Evolutionary conservation across 2,797 vertebrate genomes (phyloP), one percentile per base, ranked within the genome.

Genomic region (Heteromormyrus szaboi): DNA sequence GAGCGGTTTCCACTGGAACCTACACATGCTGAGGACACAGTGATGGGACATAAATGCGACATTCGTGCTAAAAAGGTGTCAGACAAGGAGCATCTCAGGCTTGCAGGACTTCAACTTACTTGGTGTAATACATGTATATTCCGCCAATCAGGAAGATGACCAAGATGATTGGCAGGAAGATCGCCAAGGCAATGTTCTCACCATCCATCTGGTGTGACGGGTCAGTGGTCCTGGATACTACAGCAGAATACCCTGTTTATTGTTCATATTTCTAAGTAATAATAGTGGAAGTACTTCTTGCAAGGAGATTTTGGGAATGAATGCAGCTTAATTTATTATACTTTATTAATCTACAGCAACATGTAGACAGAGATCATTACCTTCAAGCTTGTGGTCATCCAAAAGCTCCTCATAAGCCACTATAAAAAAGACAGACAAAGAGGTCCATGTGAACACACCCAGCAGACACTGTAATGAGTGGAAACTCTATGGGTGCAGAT

Each of bases 101-200:
- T 37, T 7, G 41, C 85, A 19, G 25, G 29, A 54, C 14, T 37
- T 37, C 84, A 33, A 29, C 97, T 96, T 92, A 98, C 98, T 97
- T 98, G 92, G 97, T 97, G 84, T 98, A 98, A 92, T 98, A 98
- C 95, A 98, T 96, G 92, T 98, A 98, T 90, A 98, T 97, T 65
- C 97, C 97, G 90, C 97, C 97, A 92, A 98, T 97, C 51, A 98
- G 95, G n/a, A 98, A 94, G 89, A 98, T 97, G 92, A 98, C 97
- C 91, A 98, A 92, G 92, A 98, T 96, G 54, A 98, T 96, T 79
- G 97, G 98, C 93, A 98, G 94, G 91, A 98, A 96, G 90, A 98
- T 98, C 8, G 97, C 97, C 94, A 98, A 91, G 88, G 97, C 97
- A 2, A 98, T 97, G 93, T 98, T 98, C 91, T 98, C 97, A 44